Evolutionary conservation across 2,113 vertebrate species (phyloP).

Genomic region (Rhizomys pruinosus): DNA sequence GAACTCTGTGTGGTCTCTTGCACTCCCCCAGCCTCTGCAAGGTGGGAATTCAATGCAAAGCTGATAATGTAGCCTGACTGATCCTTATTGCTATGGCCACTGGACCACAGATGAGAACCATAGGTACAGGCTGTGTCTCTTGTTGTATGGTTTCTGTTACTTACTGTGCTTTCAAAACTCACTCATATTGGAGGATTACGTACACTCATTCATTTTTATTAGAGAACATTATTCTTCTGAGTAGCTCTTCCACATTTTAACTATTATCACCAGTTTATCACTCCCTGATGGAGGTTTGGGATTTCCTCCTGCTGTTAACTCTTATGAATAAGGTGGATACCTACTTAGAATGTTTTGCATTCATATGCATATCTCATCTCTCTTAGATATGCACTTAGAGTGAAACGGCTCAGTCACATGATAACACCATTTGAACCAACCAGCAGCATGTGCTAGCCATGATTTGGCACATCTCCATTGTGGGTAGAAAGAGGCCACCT

Average conservation of each 20-base stretch:
- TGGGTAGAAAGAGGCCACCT: no score
- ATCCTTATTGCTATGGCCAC: no score
- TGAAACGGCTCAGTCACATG: neutral
- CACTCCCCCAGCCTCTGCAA: neutral
- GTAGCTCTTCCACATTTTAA: neutral
- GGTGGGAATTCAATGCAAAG: neutral
- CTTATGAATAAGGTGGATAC: neutral
- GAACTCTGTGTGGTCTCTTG: neutral
- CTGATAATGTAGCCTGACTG: neutral
- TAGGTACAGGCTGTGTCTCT: no score
- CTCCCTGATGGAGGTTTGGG: neutral
- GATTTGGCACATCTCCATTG: no score
- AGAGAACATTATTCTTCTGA: neutral
- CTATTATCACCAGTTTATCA: neutral
- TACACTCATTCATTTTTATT: neutral
- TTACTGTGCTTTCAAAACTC: neutral
- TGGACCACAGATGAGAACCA: neutral
- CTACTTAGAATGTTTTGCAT: neutral
- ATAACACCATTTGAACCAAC: no score
- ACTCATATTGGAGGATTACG: no score
- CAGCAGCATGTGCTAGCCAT: no score
- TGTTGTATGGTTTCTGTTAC: neutral
- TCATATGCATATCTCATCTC: neutral
- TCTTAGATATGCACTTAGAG: neutral
- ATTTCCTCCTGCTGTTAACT: neutral